A percentile compares a stretch with the other conserved stretches of the same genome.
Evolutionary conservation across 37 sponge, comb jelly and placozoan species (phyloP).

Genomic region (Haliclona indistincta): DNA sequence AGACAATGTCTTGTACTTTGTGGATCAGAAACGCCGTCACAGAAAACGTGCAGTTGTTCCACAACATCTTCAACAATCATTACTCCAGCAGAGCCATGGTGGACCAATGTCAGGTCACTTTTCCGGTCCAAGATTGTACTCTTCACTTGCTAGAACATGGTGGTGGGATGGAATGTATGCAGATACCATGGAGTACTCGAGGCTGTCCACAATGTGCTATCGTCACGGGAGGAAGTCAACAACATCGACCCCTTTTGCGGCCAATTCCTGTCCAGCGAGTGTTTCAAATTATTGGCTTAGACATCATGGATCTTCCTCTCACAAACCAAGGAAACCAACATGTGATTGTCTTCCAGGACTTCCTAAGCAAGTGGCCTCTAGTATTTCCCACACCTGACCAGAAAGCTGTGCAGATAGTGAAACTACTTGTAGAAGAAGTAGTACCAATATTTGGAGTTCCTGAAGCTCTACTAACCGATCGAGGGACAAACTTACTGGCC

Average conservation of each 20-base stretch:
- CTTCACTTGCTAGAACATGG: not conserved
- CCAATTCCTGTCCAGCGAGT: constrained; percentile 27
- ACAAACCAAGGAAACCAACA: constrained; percentile 28
- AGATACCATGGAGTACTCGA: constrained; percentile 11
- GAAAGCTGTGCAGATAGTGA: constrained; percentile 6
- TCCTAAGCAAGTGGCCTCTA: constrained; percentile 31
- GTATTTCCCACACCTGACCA: constrained; percentile 1
- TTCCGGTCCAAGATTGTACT: constrained; percentile 4
- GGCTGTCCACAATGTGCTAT: constrained; percentile 27
- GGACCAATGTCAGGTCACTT: constrained; percentile 32
- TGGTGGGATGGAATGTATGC: constrained; percentile 47
- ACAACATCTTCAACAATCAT: constrained; percentile 2
- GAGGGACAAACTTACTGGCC: constrained; percentile 21
- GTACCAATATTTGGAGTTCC: constrained; percentile 11
- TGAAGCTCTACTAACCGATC: constrained; percentile 9
- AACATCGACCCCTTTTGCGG: not conserved
- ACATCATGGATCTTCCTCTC: constrained; percentile 42
- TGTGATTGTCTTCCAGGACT: constrained; percentile 25
- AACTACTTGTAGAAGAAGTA: constrained; percentile 6
- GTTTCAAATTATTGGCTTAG: constrained; percentile 50
- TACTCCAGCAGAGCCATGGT: not conserved
- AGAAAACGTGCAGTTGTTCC: constrained; percentile 43
- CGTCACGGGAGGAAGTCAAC: not conserved
- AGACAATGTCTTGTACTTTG: constrained; percentile 31
- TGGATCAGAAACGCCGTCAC: constrained; percentile 12